These are phyloP conservation scores for Ditylenchus dipsaci DNA, from an alignment of 1,140 invertebrate genomes.

Conservation along the genomic window DNA sequence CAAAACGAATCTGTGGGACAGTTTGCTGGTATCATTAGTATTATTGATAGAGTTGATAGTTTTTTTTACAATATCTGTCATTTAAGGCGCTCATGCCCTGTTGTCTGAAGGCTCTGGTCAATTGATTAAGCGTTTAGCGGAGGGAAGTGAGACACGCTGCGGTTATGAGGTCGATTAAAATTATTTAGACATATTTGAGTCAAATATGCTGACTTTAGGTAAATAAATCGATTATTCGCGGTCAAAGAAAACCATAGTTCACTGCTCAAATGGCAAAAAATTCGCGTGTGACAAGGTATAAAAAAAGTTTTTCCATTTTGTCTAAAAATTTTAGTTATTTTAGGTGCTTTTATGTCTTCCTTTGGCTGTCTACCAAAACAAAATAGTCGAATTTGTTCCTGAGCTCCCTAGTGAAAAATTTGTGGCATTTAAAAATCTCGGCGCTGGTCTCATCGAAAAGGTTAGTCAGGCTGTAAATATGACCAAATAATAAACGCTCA, in stretches of 20 bases:
- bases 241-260: constrained; percentile 39
- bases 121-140: constrained; percentile 50
- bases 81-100: constrained; percentile 57
- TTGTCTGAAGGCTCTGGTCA: constrained; percentile 40
- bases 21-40: constrained; percentile 43
- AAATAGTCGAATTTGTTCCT: constrained; percentile 59
- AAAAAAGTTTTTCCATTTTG: constrained; percentile 1
- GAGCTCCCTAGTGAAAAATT: constrained; percentile 59
- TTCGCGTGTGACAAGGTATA: constrained; percentile 29
- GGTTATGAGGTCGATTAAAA: constrained; percentile 39
- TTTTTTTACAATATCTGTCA: neutral
- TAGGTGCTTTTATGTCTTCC: constrained; percentile 43
- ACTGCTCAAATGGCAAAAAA: constrained; percentile 51
- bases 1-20: constrained; percentile 61
- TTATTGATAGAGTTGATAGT: too few relatives aligned
- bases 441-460: constrained; percentile 62
- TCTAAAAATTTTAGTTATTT: constrained; percentile 2
- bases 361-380: constrained; percentile 59
- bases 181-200: constrained; percentile 2
- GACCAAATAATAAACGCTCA: constrained; percentile 25
- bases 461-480: constrained; percentile 35
- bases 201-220: constrained; percentile 2
- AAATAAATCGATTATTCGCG: constrained; percentile 45
- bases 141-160: constrained; percentile 55
- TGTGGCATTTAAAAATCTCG: constrained; percentile 58